A percentile compares a stretch with the other conserved stretches of the same genome.
phyloP scores from a whole-genome alignment of 2,113 vertebrate species.

The Bagarius yarrelli region DNA sequence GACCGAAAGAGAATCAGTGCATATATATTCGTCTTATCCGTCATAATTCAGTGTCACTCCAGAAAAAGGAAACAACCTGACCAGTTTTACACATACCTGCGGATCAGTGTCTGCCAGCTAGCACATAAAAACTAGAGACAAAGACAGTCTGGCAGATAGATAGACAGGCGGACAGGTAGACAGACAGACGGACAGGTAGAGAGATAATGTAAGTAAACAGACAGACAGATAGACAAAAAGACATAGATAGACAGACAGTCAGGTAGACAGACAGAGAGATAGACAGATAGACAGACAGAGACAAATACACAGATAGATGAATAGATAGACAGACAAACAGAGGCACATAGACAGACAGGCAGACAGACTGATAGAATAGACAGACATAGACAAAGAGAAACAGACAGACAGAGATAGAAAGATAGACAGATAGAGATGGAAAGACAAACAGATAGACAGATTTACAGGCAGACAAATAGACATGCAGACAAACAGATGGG shows the following conservation, averaged over 20 bases:
- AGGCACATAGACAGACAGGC: too few species aligned
- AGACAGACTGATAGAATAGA: too few species aligned
- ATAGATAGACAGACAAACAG: not conserved
- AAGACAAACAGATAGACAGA: too few species aligned
- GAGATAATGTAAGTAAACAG: not conserved
- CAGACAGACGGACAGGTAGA: not conserved
- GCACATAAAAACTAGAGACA: not conserved
- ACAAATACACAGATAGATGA: not conserved
- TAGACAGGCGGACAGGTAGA: not conserved
- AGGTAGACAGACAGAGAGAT: not conserved
- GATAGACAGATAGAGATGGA: too few species aligned
- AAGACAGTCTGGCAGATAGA: not conserved
- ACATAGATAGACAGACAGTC: not conserved
- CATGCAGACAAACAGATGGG: too few species aligned
- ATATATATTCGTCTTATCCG: not conserved
- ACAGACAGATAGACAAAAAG: too few species aligned
- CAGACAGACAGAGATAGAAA: too few species aligned
- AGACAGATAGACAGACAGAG: not conserved
- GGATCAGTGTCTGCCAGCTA: not conserved
- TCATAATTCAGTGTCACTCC: constrained; percentile 8
- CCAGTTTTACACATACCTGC: too few species aligned
- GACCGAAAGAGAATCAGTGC: not conserved
- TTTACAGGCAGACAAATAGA: too few species aligned
- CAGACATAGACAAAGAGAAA: too few species aligned
- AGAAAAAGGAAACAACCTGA: not conserved